Conservation (phyloP, 2,113 vertebrate species). For the Regulus satrapa region DNA sequence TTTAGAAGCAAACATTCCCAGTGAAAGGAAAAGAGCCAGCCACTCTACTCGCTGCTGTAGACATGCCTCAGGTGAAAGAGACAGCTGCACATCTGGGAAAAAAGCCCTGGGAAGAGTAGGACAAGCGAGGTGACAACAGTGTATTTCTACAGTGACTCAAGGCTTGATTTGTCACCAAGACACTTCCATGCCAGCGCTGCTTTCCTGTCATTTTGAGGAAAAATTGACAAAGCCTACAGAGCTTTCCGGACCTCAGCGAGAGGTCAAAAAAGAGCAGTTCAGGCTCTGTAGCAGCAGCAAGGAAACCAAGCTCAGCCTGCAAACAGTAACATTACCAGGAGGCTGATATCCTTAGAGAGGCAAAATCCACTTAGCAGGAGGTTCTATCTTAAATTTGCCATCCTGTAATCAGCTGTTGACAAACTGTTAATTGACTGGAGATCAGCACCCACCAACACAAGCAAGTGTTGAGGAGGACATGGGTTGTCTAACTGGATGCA, state of each 20-base stretch:
- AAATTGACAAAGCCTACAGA: background rate
- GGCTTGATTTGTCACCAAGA: background rate
- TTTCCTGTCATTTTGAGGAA: background rate
- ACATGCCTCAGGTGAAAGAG: background rate
- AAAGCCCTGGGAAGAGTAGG: background rate
- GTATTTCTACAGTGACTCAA: background rate
- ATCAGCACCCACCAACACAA: slow-evolving; percentile 34
- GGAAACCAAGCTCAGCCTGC: background rate
- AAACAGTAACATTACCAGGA: background rate
- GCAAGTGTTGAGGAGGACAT: background rate
- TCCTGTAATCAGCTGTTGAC: slow-evolving; percentile 31
- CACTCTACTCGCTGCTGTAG: background rate
- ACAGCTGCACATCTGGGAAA: background rate
- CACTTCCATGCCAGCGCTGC: background rate
- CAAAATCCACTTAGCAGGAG: background rate
- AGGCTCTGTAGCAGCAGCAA: background rate
- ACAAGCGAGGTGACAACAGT: background rate
- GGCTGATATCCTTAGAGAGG: background rate
- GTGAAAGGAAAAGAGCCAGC: background rate
- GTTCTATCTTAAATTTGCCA: background rate
- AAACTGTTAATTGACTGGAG: slow-evolving; percentile 35
- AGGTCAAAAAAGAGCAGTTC: background rate
- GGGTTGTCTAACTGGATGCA: background rate
- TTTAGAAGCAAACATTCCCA: background rate
- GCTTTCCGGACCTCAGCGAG: background rate